Conservation (phyloP, 2,113 vertebrate species). For the Brienomyrus brachyistius region DNA sequence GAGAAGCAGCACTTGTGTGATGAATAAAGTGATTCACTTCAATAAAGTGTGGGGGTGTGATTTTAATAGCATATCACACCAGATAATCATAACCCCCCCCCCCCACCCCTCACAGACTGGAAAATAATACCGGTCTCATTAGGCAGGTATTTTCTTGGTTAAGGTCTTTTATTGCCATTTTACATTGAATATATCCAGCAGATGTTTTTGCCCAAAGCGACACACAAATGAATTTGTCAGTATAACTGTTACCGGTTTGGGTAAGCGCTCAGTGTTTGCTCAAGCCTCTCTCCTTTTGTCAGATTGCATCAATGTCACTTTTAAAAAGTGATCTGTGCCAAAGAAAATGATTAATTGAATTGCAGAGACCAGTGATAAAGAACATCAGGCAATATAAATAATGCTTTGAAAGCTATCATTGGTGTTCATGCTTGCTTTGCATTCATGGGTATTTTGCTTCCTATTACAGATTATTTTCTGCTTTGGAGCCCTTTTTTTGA, state of each 20-base stretch:
- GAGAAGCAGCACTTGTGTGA: neutral
- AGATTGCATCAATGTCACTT: neutral
- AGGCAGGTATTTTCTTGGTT: neutral
- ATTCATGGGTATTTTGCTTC: neutral
- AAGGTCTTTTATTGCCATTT: neutral
- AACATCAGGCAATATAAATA: neutral
- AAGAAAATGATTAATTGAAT: neutral
- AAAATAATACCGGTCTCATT: neutral
- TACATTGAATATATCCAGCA: neutral
- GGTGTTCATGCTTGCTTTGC: neutral
- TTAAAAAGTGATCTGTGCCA: neutral
- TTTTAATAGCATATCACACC: neutral
- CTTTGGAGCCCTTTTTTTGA: neutral
- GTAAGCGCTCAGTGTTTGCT: neutral
- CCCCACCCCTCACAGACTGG: neutral
- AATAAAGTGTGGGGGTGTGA: neutral
- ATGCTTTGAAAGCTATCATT: neutral
- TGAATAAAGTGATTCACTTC: neutral
- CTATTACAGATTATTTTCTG: neutral
- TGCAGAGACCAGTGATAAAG: neutral
- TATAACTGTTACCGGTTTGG: neutral
- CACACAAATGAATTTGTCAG: neutral
- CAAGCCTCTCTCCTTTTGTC: neutral
- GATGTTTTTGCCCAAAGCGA: neutral
- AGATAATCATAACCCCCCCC: neutral